phyloP scores from a whole-genome alignment of 1,140 invertebrate genomes.

The Eurosta solidaginis region DNA sequence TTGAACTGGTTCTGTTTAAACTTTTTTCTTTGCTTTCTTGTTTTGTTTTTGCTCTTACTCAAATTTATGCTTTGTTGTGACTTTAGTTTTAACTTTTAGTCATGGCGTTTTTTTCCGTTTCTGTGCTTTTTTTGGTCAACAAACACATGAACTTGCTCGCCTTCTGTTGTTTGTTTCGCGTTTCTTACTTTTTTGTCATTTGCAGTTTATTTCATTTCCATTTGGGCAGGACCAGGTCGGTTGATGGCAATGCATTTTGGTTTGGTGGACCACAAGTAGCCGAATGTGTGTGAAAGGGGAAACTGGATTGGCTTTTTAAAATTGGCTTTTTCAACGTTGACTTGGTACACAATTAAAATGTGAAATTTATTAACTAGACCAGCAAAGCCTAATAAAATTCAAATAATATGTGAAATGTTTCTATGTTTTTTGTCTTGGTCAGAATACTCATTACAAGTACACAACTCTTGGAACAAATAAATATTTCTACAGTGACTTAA shows the following conservation, averaged over 20 bases:
- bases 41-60: neutral
- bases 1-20: neutral
- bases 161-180: slow-evolving; percentile 4
- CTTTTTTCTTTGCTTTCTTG: neutral
- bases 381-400: too few species aligned
- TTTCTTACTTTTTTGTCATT: neutral
- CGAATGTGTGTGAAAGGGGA: neutral
- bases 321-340: neutral
- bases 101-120: neutral
- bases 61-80: neutral
- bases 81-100: neutral
- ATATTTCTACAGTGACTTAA: too few species aligned
- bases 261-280: neutral
- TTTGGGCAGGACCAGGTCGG: neutral
- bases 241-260: neutral
- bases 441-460: neutral
- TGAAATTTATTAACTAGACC: too few species aligned
- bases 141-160: neutral
- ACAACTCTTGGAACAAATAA: too few species aligned
- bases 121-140: neutral
- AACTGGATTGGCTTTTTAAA: neutral
- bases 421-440: neutral
- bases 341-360: neutral
- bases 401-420: neutral
- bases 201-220: neutral